A percentile compares a stretch with the other conserved stretches of the same genome.
Evolutionary conservation across 2,888 invertebrate genomes (phyloP).

Genomic region (Ernsta delagoae): DNA sequence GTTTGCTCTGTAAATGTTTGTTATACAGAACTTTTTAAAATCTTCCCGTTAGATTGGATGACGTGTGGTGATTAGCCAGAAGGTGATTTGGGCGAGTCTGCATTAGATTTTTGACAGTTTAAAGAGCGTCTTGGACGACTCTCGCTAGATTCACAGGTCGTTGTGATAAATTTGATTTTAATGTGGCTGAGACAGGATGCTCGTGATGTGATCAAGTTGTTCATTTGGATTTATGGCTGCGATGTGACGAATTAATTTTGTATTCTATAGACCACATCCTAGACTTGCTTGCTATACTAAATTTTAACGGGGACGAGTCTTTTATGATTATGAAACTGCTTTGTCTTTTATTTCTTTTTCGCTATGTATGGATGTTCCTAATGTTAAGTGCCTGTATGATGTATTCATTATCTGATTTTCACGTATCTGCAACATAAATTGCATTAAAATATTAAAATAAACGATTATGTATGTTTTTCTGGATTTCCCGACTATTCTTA

Average conservation of each 20-base stretch:
- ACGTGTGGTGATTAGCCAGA: neutral
- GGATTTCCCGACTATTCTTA: too few relatives aligned
- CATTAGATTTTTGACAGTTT: neutral
- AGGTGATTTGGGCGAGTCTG: neutral
- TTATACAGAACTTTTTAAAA: too few relatives aligned
- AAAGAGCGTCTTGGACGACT: neutral
- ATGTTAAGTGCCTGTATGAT: too few relatives aligned
- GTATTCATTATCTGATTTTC: too few relatives aligned
- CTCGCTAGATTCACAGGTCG: conserved; percentile 5
- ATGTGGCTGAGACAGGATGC: conserved; percentile 18
- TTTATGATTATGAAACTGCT: neutral
- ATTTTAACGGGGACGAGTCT: neutral
- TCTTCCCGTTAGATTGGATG: too few relatives aligned
- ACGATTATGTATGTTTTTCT: too few relatives aligned
- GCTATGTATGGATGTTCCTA: too few relatives aligned
- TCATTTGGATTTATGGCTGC: conserved; percentile 30
- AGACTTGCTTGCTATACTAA: conserved; percentile 5
- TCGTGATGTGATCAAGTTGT: conserved; percentile 20
- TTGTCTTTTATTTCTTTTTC: too few relatives aligned
- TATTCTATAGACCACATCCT: conserved; percentile 16
- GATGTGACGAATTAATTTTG: conserved; percentile 9
- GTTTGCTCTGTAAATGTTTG: too few relatives aligned
- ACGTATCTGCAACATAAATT: too few relatives aligned
- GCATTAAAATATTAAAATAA: too few relatives aligned
- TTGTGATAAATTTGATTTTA: conserved; percentile 19